These are phyloP conservation scores for Operophtera brumata DNA, from an alignment of 2,888 invertebrate species.

Conservation along the genomic window DNA sequence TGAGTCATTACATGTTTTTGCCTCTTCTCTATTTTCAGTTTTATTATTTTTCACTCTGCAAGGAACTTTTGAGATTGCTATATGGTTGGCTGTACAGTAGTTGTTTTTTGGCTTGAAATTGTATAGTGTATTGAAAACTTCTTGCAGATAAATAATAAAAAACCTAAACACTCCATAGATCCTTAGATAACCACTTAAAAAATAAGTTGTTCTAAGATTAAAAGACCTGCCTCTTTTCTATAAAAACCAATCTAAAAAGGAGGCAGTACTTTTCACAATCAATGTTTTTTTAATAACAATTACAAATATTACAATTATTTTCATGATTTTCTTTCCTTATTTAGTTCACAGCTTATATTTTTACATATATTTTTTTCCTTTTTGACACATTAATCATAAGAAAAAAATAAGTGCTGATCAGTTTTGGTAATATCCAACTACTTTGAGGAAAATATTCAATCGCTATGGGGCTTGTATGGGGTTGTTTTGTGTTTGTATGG, in stretches of 20 bases:
- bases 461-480: too few species aligned
- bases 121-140: constrained; percentile 52
- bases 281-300: constrained; percentile 33
- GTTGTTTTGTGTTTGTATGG: too few species aligned
- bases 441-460: too few species aligned
- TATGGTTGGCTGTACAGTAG: constrained; percentile 73
- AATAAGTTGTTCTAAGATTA: constrained; percentile 69
- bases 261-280: constrained; percentile 35
- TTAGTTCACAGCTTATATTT: constrained; percentile 77
- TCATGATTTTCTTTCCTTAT: constrained; percentile 42
- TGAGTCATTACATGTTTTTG: constrained; percentile 9
- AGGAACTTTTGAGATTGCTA: constrained; percentile 54
- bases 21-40: background rate
- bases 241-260: constrained; percentile 11
- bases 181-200: constrained; percentile 69
- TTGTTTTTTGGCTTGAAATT: constrained; percentile 67
- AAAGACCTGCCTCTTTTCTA: constrained; percentile 48
- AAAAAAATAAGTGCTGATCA: constrained; percentile 48
- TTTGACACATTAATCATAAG: constrained; percentile 58
- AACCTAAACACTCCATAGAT: constrained; percentile 46
- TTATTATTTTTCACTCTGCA: constrained; percentile 35
- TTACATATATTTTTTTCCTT: constrained; percentile 40
- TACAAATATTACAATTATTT: constrained; percentile 36
- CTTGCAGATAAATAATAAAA: constrained; percentile 40
- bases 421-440: background rate